Conservation (phyloP, 2,113 vertebrate genomes). For the Scytalopus superciliaris region DNA sequence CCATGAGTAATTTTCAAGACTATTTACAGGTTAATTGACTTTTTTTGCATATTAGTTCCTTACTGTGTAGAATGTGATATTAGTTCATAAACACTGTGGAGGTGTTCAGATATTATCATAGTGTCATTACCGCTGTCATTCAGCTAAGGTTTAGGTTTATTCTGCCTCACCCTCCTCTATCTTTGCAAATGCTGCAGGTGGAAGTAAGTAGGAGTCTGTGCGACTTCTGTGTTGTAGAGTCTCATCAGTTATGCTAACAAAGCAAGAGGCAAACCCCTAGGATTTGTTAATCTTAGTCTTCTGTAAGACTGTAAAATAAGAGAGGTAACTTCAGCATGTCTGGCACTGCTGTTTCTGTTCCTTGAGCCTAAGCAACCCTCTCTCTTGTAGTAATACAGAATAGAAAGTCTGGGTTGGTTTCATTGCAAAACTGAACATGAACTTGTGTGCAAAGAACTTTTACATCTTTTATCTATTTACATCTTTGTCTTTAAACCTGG, state of each 20-base stretch:
- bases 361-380: not conserved
- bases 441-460: not conserved
- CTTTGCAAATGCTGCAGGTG: not conserved
- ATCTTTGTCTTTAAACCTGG: not conserved
- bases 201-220: not conserved
- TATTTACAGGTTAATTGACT: not conserved
- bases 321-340: not conserved
- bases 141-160: not conserved
- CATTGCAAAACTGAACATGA: not conserved
- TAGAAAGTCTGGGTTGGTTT: not conserved
- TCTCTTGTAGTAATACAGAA: not conserved
- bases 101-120: not conserved
- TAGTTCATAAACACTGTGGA: not conserved
- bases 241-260: not conserved
- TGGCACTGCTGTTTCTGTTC: not conserved
- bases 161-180: not conserved
- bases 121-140: not conserved
- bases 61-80: not conserved
- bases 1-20: not conserved
- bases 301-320: not conserved
- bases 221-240: not conserved
- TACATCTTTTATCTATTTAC: not conserved
- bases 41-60: not conserved
- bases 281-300: not conserved
- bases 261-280: not conserved